These are phyloP conservation scores for Drosophila rellima DNA, from an alignment of 2,888 invertebrate genomes.

Conservation along the genomic window DNA sequence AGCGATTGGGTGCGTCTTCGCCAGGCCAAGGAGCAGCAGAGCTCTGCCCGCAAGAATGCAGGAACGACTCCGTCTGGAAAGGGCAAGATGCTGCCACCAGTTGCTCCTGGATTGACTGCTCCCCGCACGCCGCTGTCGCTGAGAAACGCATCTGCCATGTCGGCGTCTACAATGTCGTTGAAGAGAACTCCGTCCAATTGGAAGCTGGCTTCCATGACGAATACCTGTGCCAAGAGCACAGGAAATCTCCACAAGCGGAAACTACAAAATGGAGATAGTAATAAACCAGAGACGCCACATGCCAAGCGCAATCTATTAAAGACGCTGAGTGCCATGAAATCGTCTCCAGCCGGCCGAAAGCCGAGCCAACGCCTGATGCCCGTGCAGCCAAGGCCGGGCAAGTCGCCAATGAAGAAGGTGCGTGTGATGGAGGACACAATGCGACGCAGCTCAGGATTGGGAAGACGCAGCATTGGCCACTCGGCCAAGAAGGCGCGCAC, in stretches of 20 bases:
- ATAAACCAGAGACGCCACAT: slow-evolving; percentile 49
- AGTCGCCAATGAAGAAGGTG: slow-evolving; percentile 69
- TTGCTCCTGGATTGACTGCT: slow-evolving; percentile 30
- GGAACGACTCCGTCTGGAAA: slow-evolving; percentile 25
- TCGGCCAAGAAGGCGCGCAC: slow-evolving; percentile 67
- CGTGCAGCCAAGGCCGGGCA: slow-evolving; percentile 36
- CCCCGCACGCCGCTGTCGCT: slow-evolving; percentile 78
- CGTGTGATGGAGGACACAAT: slow-evolving; percentile 77
- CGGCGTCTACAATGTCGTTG: slow-evolving; percentile 47
- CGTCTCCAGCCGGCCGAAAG: slow-evolving; percentile 33
- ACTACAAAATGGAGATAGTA: background rate
- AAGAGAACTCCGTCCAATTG: slow-evolving; percentile 75
- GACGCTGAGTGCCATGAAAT: slow-evolving; percentile 66
- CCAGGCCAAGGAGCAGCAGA: slow-evolving; percentile 77
- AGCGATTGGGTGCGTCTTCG: slow-evolving; percentile 88
- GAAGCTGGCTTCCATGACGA: slow-evolving; percentile 36
- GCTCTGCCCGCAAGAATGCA: slow-evolving; percentile 86
- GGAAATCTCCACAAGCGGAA: slow-evolving; percentile 33
- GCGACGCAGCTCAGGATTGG: slow-evolving; percentile 71
- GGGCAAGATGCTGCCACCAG: slow-evolving; percentile 53
- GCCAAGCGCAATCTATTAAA: slow-evolving; percentile 82
- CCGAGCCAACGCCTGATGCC: slow-evolving; percentile 19
- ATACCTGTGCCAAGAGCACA: slow-evolving; percentile 16
- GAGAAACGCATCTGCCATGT: slow-evolving; percentile 65
- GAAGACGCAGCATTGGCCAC: slow-evolving; percentile 61